Base-by-base conservation (phyloP, 1,140 invertebrate genomes). In the Euura lappo region DNA sequence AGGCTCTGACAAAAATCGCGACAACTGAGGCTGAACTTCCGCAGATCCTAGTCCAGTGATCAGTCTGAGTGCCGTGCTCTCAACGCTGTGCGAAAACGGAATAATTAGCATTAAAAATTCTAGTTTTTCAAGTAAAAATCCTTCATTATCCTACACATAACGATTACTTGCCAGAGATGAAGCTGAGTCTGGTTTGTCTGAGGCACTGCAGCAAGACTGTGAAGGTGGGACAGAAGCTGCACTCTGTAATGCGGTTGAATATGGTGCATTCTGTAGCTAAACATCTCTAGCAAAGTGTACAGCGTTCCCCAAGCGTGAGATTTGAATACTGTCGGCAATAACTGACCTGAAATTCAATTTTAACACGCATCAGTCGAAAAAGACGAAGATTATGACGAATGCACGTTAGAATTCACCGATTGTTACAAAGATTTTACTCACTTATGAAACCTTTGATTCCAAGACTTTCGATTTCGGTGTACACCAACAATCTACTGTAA, bases 361-460 rank as follows among this genome's bases (percentile, higher is more conserved):
- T 1, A 28, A 28, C 28, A 28, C 28, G 28, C 28, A 28, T 28
- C 1, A 28, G 67, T 45, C 8, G 64, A 74, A 45, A 70, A 45
- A 68, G 51, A 46, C 46, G 44, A 72, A 65, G 11, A 28, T 28
- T 28, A 28, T 28, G 28, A n/a, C n/a, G n/a, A n/a, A n/a, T n/a
- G n/a, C 66, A 44, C 5, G 13, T 68, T 68, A 47, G 42, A 47
- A n/a, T n/a, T n/a, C n/a, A n/a, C n/a, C n/a, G n/a, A n/a, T n/a
- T 64, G 44, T 64, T 64, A 6, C n/a, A 60, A 7, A 71, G 60
- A 28, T 43, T 60, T 75, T 80, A 92, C 92, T 92, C 88, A 96
- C 96, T 95, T 74, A 98, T 96, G 84, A 99, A 98, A 65, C 95
- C 96, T 90, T 99, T 99, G 66, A 99, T 98, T 44, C 97, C 97